Conservation (phyloP, 2,113 vertebrate genomes). For the Ictalurus punctatus region DNA sequence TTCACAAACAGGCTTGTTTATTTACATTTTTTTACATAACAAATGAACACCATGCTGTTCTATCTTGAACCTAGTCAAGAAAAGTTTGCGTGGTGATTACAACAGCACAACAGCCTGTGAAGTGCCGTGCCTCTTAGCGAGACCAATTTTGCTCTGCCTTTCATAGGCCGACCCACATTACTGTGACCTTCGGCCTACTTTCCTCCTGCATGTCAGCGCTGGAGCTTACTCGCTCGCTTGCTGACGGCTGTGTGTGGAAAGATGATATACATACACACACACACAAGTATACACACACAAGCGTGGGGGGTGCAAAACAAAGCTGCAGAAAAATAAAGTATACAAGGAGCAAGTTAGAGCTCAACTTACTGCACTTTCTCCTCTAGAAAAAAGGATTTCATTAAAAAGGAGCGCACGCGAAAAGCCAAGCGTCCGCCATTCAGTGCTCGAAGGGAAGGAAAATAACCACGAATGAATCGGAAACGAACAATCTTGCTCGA, state of each 20-base stretch:
- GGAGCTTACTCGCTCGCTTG: slow-evolving; percentile 3
- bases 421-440: neutral
- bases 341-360: neutral
- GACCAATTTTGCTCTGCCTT: slow-evolving; percentile 64
- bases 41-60: neutral
- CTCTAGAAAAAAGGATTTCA: neutral
- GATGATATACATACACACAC: neutral
- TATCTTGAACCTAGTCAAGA: neutral
- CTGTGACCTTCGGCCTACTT: slow-evolving; percentile 72
- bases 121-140: neutral
- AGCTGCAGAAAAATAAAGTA: neutral
- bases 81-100: neutral
- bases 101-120: neutral
- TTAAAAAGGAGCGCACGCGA: neutral
- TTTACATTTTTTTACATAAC: neutral
- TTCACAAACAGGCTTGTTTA: neutral
- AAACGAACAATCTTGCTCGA: neutral
- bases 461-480: neutral
- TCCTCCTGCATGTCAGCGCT: slow-evolving; percentile 39
- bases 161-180: slow-evolving; percentile 62
- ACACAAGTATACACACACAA: slow-evolving; percentile 4
- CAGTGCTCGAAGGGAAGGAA: neutral
- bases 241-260: slow-evolving; percentile 30
- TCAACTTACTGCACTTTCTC: neutral
- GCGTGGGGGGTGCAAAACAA: neutral